Evolutionary conservation across 2,888 invertebrate genomes (phyloP), one percentile per base, ranked within the genome.

Genomic region (Punctoribates punctum): DNA sequence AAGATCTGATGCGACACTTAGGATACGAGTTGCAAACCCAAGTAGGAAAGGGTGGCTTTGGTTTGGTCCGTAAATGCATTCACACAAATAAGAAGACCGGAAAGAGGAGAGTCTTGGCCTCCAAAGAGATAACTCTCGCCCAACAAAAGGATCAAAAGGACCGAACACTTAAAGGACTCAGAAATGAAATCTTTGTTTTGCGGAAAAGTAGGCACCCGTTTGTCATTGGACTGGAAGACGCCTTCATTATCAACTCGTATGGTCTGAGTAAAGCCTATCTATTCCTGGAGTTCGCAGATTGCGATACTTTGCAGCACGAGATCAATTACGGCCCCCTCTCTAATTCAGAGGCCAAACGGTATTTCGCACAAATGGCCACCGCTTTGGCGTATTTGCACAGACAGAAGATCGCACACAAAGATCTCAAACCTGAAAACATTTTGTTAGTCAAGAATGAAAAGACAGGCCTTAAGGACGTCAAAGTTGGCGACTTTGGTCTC

Each of bases 201-300:
- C n/a, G 25, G 23, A 57, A 23, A 23, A 13, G 5, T 20, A 57
- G 13, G 13, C 57, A 57, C 13, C 57, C 57, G 20, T 57, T 23
- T n/a, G 11, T 65, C 29, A 34, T 65, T 9, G 6, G 17, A 65
- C 34, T 65, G 17, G 8, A 65, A 13, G 65, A 65, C 27, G 15
- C 13, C 25, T 65, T 65, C 17, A 34, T 65, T 3, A 13, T 65
- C 25, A 6, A 65, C 1, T 29, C 17, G 4, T 4, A 27, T 25
- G 29, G 9, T 5, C 6, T 9, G 9, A 25, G 29, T 5, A 29
- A 4, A 25, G 65, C 65, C 17, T 65, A 65, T 65, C 2, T 65
- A 34, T 65, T 65, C n/a, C 27, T 65, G 65, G 65, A 65, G 65
- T 65, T 34, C 34, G 65, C 65, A 3, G 34, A 65, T 29, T 34